Evolutionary conservation across 2,797 vertebrate genomes (phyloP).

Genomic region (Austrolebias charrua): DNA sequence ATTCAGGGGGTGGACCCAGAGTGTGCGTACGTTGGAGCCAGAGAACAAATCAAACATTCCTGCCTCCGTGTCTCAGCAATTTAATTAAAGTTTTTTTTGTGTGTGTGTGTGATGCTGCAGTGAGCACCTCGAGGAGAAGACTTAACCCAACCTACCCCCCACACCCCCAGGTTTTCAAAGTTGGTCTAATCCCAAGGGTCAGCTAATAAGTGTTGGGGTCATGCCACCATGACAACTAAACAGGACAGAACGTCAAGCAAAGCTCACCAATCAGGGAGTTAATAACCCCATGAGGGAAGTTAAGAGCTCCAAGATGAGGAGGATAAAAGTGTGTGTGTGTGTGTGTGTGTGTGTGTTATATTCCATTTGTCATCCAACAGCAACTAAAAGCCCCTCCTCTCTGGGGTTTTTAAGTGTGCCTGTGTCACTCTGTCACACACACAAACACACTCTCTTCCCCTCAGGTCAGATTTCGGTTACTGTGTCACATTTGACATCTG

Average conservation of each 20-base stretch:
- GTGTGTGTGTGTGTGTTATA: constrained; percentile 20
- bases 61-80: constrained; percentile 87
- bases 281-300: constrained; percentile 69
- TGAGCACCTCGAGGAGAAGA: constrained; percentile 67
- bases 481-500: constrained; percentile 12
- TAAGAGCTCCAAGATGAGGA: constrained; percentile 63
- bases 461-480: constrained; percentile 53
- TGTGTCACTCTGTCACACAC: constrained; percentile 23
- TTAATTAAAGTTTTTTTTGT: constrained; percentile 85
- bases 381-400: constrained; percentile 28
- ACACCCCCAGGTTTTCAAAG: constrained; percentile 34
- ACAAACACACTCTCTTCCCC: constrained; percentile 21
- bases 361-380: constrained; percentile 39
- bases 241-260: constrained; percentile 43
- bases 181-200: constrained; percentile 77
- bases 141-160: constrained; percentile 56
- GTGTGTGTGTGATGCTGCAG: constrained; percentile 69
- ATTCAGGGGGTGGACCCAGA: constrained; percentile 36
- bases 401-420: constrained; percentile 45
- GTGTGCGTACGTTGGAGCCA: constrained; percentile 20
- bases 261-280: constrained; percentile 62
- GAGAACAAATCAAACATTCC: constrained; percentile 84
- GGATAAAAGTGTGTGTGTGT: constrained; percentile 20
- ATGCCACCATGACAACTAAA: constrained; percentile 78
- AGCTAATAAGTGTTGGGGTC: constrained; percentile 78